phyloP scores from a whole-genome alignment of 92 coral and sea anemone genomes.

The Epizoanthus scotinus region DNA sequence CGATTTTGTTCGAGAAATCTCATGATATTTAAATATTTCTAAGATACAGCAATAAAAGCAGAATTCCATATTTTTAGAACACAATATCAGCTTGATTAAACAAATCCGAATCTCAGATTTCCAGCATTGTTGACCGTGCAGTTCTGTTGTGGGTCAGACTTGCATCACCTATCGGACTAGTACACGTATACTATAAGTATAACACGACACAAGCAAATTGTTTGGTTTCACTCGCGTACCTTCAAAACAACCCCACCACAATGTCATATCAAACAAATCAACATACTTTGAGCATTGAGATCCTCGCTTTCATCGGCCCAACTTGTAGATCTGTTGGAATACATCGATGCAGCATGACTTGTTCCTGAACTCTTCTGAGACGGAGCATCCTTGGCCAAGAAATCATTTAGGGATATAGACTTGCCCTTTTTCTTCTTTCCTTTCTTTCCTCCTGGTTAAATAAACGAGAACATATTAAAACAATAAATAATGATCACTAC shows the following conservation, averaged over 20 bases:
- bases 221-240: not conserved
- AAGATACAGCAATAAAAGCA: not conserved
- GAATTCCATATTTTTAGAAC: not conserved
- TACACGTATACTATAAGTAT: constrained; percentile 41
- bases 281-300: constrained; percentile 82
- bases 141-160: not conserved
- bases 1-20: not conserved
- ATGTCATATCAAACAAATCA: not conserved
- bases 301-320: constrained; percentile 99
- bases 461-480: not conserved
- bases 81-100: not conserved
- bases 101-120: not conserved
- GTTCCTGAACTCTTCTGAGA: constrained; percentile 67
- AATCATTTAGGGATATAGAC: constrained; percentile 78
- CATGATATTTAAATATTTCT: not conserved
- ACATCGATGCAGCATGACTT: constrained; percentile 68
- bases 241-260: constrained; percentile 11
- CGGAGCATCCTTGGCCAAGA: constrained; percentile 81
- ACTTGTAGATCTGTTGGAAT: constrained; percentile 75
- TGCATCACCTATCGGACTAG: constrained; percentile 43
- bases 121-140: not conserved
- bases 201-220: constrained; percentile 27
- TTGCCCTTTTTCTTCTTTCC: constrained; percentile 94
- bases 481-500: not conserved
- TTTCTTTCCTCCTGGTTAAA: constrained; percentile 71